Evolutionary conservation across 2,888 invertebrate genomes (phyloP).

Genomic region (Caenorhabditis becei): DNA sequence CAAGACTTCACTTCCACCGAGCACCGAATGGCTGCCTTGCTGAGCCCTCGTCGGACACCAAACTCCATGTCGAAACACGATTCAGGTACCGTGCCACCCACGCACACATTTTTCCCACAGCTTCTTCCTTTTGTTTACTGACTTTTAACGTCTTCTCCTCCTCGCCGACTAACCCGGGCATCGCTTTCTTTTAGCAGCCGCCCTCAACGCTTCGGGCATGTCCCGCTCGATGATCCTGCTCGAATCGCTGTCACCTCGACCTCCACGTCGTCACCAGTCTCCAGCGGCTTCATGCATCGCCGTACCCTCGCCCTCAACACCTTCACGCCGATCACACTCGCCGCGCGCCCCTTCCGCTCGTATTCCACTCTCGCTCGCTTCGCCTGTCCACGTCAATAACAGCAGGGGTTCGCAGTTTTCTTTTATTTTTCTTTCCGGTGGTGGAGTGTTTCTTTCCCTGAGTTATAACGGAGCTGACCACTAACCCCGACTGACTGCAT

Average conservation of each 20-base stretch:
- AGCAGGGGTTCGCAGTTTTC: conserved; percentile 55
- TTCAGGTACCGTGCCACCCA: conserved; percentile 26
- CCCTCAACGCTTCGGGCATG: conserved; percentile 73
- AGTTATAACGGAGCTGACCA: conserved; percentile 27
- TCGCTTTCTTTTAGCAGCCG: conserved; percentile 52
- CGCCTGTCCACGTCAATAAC: conserved; percentile 61
- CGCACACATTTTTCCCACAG: conserved; percentile 5
- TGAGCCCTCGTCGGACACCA: conserved; percentile 60
- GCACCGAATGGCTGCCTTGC: conserved; percentile 62
- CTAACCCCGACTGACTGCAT: no score
- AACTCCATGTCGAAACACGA: conserved; percentile 49
- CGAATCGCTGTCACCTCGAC: conserved; percentile 60
- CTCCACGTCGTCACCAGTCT: conserved; percentile 49
- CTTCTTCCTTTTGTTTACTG: conserved; percentile 39
- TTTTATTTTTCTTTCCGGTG: conserved; percentile 22
- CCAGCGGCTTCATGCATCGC: conserved; percentile 38
- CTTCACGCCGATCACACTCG: conserved; percentile 47
- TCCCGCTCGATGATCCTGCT: conserved; percentile 78
- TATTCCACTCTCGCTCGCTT: conserved; percentile 67
- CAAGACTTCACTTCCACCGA: conserved; percentile 63
- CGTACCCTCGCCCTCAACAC: conserved; percentile 36
- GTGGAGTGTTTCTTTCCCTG: conserved; percentile 35
- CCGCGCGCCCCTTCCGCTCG: conserved; percentile 61
- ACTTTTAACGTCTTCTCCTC: conserved; percentile 19
- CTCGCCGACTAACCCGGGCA: conserved; percentile 34